phyloP scores from a whole-genome alignment of 2,888 invertebrate species.

The Stenchaetothrips biformis region DNA sequence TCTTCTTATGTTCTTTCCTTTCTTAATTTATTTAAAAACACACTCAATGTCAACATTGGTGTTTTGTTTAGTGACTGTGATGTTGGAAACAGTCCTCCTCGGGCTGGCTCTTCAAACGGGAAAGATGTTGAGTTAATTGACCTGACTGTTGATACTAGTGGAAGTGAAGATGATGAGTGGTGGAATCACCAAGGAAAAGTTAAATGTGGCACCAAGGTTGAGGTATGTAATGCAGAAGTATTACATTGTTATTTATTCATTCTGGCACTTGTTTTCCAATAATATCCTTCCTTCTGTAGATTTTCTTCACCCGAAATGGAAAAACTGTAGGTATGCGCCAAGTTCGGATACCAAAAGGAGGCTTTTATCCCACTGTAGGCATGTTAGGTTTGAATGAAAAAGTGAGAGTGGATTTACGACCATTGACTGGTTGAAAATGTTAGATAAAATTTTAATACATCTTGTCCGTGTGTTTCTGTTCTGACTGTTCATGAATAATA shows the following conservation, averaged over 20 bases:
- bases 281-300: conserved; percentile 41
- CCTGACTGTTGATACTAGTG: conserved; percentile 37
- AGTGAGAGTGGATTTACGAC: conserved; percentile 50
- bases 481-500: no score
- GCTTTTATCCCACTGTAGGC: conserved; percentile 52
- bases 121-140: conserved; percentile 37
- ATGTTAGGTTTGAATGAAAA: conserved; percentile 52
- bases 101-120: conserved; percentile 36
- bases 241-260: conserved; percentile 25
- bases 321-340: conserved; percentile 49
- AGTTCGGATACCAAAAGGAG: conserved; percentile 50
- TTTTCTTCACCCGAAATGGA: conserved; percentile 53
- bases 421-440: conserved; percentile 47
- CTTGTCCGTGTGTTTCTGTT: background rate
- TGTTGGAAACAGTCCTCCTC: background rate
- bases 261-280: background rate
- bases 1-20: background rate
- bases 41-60: background rate
- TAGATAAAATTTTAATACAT: conserved; percentile 30
- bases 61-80: conserved; percentile 37
- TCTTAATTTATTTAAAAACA: background rate
- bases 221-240: conserved; percentile 38
- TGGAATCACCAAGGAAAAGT: conserved; percentile 42
- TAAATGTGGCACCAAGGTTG: conserved; percentile 43
- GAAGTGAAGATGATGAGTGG: conserved; percentile 42